Conservation (phyloP, 1,140 invertebrate species). For the Adoxophyes honmai region DNA sequence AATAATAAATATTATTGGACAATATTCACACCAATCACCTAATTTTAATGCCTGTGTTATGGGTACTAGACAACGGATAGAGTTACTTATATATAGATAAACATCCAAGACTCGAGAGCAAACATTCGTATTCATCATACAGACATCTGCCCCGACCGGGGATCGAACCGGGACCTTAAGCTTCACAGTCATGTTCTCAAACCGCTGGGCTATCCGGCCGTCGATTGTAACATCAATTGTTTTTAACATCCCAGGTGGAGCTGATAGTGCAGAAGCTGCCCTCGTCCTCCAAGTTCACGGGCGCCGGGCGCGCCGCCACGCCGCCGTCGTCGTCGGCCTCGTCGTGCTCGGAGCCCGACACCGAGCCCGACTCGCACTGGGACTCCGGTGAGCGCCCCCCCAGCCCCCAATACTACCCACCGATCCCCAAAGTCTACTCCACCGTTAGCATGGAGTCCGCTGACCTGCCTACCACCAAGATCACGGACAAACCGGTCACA, state of each 20-base stretch:
- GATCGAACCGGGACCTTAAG: too few relatives aligned
- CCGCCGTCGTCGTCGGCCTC: conserved; percentile 46
- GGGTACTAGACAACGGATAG: too few relatives aligned
- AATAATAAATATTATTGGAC: too few relatives aligned
- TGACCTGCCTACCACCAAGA: background rate
- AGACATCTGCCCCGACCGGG: too few relatives aligned
- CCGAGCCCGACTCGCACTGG: conserved; percentile 82
- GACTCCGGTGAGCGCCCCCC: conserved; percentile 82
- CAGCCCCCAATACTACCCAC: conserved; percentile 1
- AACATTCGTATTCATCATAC: too few relatives aligned
- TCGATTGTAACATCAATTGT: too few relatives aligned
- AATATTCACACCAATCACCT: too few relatives aligned
- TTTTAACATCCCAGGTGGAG: conserved; percentile 73
- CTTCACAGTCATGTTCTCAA: too few relatives aligned
- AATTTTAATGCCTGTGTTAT: too few relatives aligned
- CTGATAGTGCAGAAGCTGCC: conserved; percentile 69
- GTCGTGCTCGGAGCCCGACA: conserved; percentile 78
- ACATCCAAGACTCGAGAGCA: too few relatives aligned
- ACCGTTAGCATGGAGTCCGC: background rate
- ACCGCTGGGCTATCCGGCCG: too few relatives aligned
- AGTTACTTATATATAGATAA: too few relatives aligned
- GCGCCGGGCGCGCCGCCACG: conserved; percentile 53
- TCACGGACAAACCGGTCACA: background rate
- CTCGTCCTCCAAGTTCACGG: conserved; percentile 58
- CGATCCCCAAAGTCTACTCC: background rate